Base-by-base conservation (phyloP, 2,797 vertebrate genomes). In the Sebastes oblongus region DNA sequence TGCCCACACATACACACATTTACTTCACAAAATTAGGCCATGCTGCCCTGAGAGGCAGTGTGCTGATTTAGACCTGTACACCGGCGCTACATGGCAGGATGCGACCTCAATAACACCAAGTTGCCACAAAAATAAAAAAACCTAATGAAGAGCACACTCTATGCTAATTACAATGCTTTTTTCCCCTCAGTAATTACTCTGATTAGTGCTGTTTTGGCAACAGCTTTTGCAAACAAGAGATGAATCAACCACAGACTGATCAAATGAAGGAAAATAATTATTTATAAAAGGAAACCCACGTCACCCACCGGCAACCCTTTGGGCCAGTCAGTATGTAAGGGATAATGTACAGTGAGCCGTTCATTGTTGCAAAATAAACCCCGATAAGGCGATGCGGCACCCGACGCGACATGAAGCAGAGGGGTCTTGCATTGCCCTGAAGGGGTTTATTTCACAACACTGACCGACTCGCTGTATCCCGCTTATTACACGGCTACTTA, bases 11-110 rank as follows among this genome's bases (percentile, higher is more conserved):
- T 75, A 88, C 88, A 86, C 89, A 88, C 86, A 82, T 77, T 85
- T 55, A 85, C 80, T 88, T 84, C 27, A 89, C 12, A 84, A 61
- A 94, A 92, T 80, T 82, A 92, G 93, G 91, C 88, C 93, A 93
- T 36, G 80, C 61, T 88, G 90, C 85, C 89, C 89, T 88, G 78
- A 82, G 88, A 92, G 87, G 87, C 86, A 82, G 72, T 72, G 83
- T 89, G 85, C 91, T 67, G 83, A 89, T 93, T 94, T 92, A 89
- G 85, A 91, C 81, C 80, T 86, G 86, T 78, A 68, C 67, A 75
- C 30, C 50, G 75, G 74, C 29, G n/a, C 69, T 60, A 66, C 84
- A 75, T 79, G 75, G 79, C 66, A 72, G 83, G 80, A 87, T 55
- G 68, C 46, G 82, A 86, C 91, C 92, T 89, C 80, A 73, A 92